Base-by-base conservation (phyloP, 1,140 invertebrate genomes). In the Zaprionus inermis region DNA sequence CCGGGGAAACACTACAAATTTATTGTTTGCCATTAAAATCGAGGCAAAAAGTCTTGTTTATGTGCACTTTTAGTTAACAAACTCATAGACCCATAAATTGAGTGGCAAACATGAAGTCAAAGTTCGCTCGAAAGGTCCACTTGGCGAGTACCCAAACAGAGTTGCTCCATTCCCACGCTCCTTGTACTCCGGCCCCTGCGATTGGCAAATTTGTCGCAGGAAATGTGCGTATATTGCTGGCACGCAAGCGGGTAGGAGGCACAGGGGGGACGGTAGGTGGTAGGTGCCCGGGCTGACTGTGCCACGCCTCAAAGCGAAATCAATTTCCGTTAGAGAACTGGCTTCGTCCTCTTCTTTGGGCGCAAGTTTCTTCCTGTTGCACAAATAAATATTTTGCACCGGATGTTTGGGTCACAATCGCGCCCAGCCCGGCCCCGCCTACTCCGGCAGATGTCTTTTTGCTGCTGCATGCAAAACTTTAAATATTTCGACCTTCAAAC, bases 11-110 rank as follows among this genome's bases (percentile, higher is more conserved):
- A 66, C 51, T 58, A 69, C 36, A 66, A 82, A 74, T 83, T 79
- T 76, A 72, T 74, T 83, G 79, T 78, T 69, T 72, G 74, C 79
- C 63, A 88, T 88, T 88, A 89, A 89, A 89, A 88, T 82, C 61
- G 80, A 79, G 72, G 60, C 65, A 72, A 74, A 88, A 71, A 80
- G 80, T 72, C 76, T 83, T 83, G 77, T 88, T 88, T 88, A 89
- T 88, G 83, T 72, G 60, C 70, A 79, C 83, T 88, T 80, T 88
- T 88, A 88, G 83, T 83, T 83, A 88, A 86, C 79, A 82, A 86
- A 86, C 84, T 83, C 84, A 83, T 89, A 88, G 84, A 88, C 83
- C 79, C 84, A 88, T 88, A 88, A 88, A 88, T 88, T 84, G 83
- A 83, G 84, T 66, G 73, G 58, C 80, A 78, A 79, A 76, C 80